A percentile compares a stretch with the other conserved stretches of the same genome.
Evolutionary conservation across 2,888 invertebrate genomes (phyloP).

Genomic region (Drosophila helvetica): DNA sequence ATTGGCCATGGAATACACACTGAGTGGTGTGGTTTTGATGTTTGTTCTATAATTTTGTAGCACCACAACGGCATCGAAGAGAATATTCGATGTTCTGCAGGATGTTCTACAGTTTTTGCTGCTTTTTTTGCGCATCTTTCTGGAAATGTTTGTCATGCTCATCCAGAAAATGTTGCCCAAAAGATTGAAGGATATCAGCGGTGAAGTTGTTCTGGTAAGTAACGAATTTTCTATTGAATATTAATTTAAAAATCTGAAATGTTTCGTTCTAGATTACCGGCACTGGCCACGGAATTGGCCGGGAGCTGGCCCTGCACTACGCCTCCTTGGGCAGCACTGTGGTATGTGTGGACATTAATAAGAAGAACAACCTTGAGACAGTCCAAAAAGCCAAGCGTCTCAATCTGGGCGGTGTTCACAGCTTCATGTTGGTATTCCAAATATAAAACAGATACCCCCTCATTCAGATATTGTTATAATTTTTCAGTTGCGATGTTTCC

Average conservation of each 20-base stretch:
- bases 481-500: conserved; percentile 90
- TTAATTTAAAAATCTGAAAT: neutral
- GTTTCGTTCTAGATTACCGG: conserved; percentile 89
- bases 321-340: conserved; percentile 89
- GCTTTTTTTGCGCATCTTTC: conserved; percentile 66
- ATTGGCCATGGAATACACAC: neutral
- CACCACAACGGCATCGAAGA: conserved; percentile 77
- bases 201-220: conserved; percentile 91
- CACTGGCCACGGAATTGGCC: conserved; percentile 93
- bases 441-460: neutral
- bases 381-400: conserved; percentile 85
- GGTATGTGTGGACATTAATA: conserved; percentile 91
- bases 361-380: conserved; percentile 88
- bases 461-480: neutral
- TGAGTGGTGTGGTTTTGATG: conserved; percentile 1
- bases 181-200: conserved; percentile 89
- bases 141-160: conserved; percentile 64
- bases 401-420: conserved; percentile 81
- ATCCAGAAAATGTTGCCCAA: conserved; percentile 63
- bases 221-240: neutral
- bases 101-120: conserved; percentile 78
- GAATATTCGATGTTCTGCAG: conserved; percentile 75
- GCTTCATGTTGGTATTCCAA: conserved; percentile 82
- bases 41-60: conserved; percentile 57
- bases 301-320: conserved; percentile 90